Evolutionary conservation across 2,888 invertebrate species (phyloP), one percentile per base, ranked within the genome.

Genomic region (Metopia argyrocephala): DNA sequence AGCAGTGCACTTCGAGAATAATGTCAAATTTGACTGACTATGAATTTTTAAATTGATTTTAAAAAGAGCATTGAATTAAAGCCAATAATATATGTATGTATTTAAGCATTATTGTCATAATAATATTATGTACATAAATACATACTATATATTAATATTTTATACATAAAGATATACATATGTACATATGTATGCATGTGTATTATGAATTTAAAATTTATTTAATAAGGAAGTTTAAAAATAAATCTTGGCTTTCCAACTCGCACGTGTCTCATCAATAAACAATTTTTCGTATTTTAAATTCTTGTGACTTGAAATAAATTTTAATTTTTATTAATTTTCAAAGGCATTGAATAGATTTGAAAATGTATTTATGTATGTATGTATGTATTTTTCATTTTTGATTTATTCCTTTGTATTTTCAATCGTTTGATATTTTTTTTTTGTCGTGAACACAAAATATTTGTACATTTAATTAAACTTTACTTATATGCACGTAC

Each of bases 1-100:
- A 12, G 15, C 12, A 38, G 38, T 38, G n/a, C n/a, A n/a, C 38
- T 38, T 12, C 2, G 12, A 12, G 9, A 4, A 12, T 38, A 38
- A 12, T 38, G 46, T 57, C 66, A 45, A 38, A 54, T 71, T 45
- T 71, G 46, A 52, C 61, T 38, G 23, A 25, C 12, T 25, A 31
- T 38, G 25, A 20, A n/a, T n/a, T n/a, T 38, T 70, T 64, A 18
- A 46, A 54, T 61, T 21, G 20, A 52, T 70, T 52, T 45, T 57
- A 25, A 23, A 57, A 74, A 74, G 25, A 68, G 68, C 56, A 68
- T 74, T 79, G 62, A 79, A 74, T 69, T 66, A 66, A 59, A 61
- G 56, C 70, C 69, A 57, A 59, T 45, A 46, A 56, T 27, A 4
- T 25, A 38, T 21, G 12, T 25, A n/a, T n/a, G n/a, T n/a, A n/a